Percentiles rank a stretch among this genome's conserved stretches.
These are phyloP conservation scores for Ophion slaviceki DNA, from an alignment of 2,888 invertebrate genomes.

Conservation along the genomic window DNA sequence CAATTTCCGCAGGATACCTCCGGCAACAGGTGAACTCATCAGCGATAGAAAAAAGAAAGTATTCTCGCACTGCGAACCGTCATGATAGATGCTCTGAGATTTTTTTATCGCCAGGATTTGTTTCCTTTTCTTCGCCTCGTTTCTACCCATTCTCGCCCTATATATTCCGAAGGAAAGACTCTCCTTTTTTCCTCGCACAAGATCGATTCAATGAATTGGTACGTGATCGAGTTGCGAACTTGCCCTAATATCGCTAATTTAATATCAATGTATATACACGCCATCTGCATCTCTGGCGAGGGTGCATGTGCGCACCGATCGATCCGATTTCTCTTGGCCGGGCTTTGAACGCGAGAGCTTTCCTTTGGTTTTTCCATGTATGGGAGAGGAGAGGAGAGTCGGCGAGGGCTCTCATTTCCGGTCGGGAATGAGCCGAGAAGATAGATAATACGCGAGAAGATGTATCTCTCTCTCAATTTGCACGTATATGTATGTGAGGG, in stretches of 20 bases:
- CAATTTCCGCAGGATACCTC: neutral
- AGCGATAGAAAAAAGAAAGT: neutral
- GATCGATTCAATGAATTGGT: slow-evolving; percentile 20
- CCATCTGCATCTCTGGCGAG: slow-evolving; percentile 7
- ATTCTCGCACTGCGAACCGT: no score
- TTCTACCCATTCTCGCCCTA: no score
- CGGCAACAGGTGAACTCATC: neutral
- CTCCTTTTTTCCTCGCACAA: neutral
- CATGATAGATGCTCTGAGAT: neutral
- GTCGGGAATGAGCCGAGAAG: slow-evolving; percentile 64
- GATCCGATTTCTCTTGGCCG: slow-evolving; percentile 21
- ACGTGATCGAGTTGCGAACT: slow-evolving; percentile 12
- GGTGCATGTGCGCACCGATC: slow-evolving; percentile 28
- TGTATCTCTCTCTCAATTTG: slow-evolving; percentile 10
- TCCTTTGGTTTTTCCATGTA: slow-evolving; percentile 3
- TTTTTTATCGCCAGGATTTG: no score
- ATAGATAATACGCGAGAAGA: slow-evolving; percentile 49
- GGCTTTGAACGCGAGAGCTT: slow-evolving; percentile 4
- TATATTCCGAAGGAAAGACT: neutral
- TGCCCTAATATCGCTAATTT: slow-evolving; percentile 37
- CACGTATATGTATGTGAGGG: neutral
- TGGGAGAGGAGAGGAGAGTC: slow-evolving; percentile 2
- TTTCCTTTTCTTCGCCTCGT: no score
- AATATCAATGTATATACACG: slow-evolving; percentile 22
- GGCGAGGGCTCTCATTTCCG: slow-evolving; percentile 67